A percentile compares a stretch with the other conserved stretches of the same genome.
These are phyloP conservation scores for Lipophrys pholis DNA, from an alignment of 2,113 vertebrate species.

Conservation along the genomic window DNA sequence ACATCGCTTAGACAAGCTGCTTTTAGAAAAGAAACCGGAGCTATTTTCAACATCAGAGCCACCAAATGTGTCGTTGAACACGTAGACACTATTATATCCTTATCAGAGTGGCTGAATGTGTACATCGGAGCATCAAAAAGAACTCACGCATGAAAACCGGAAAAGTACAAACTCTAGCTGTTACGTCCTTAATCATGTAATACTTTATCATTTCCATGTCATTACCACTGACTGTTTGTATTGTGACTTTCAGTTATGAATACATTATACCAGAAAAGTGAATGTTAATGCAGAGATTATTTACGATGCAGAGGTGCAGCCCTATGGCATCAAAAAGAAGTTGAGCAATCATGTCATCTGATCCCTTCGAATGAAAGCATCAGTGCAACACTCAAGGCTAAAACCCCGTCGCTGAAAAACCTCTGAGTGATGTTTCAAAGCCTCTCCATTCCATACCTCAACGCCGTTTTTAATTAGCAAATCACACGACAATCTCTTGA, in stretches of 20 bases:
- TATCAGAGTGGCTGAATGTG: background rate
- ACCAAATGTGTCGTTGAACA: background rate
- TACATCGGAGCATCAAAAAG: no score
- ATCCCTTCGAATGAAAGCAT: slow-evolving; percentile 40
- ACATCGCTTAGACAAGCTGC: slow-evolving; percentile 1
- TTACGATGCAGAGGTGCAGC: slow-evolving; percentile 10
- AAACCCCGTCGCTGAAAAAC: slow-evolving; percentile 26
- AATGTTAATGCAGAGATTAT: slow-evolving; percentile 21
- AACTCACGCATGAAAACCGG: no score
- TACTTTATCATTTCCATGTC: no score
- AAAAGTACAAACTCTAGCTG: no score
- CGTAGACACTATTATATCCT: background rate
- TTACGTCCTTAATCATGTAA: no score
- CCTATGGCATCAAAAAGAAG: slow-evolving; percentile 22
- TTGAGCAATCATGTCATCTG: slow-evolving; percentile 53
- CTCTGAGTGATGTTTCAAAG: slow-evolving; percentile 27
- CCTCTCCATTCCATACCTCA: slow-evolving; percentile 15
- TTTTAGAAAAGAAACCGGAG: background rate
- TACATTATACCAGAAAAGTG: background rate
- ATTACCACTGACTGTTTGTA: background rate
- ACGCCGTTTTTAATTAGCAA: slow-evolving; percentile 38
- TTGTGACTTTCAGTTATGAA: background rate
- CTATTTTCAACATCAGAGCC: no score
- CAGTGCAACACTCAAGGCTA: slow-evolving; percentile 41
- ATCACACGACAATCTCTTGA: slow-evolving; percentile 50